phyloP scores from a whole-genome alignment of 1,140 invertebrate species.

The Saccostrea cuccullata region DNA sequence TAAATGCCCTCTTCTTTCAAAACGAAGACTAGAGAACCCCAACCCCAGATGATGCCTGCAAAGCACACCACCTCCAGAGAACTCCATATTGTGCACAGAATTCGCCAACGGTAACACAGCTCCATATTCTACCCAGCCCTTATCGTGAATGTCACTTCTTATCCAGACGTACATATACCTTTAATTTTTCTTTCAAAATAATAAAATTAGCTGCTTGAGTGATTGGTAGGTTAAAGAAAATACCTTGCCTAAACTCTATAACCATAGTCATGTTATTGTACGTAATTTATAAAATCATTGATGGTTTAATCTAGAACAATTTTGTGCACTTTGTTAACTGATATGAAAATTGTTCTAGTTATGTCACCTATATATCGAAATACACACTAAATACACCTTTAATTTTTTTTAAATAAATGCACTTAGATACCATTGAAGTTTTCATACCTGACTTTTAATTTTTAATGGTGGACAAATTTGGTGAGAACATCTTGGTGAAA shows the following conservation, averaged over 20 bases:
- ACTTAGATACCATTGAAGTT: too few species aligned
- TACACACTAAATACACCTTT: too few species aligned
- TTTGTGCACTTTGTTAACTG: too few species aligned
- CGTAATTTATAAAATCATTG: background rate
- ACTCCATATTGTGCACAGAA: constrained; percentile 59
- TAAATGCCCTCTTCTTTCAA: constrained; percentile 66
- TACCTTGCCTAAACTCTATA: background rate
- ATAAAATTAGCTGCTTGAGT: background rate
- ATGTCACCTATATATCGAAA: too few species aligned
- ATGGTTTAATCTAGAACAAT: background rate
- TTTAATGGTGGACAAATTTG: too few species aligned
- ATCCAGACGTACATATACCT: too few species aligned
- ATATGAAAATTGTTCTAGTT: too few species aligned
- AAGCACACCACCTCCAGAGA: constrained; percentile 63
- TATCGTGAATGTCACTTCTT: too few species aligned
- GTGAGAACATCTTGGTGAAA: too few species aligned
- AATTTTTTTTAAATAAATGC: too few species aligned
- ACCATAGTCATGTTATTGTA: background rate
- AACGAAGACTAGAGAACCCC: constrained; percentile 67
- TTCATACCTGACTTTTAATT: too few species aligned
- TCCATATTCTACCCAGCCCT: constrained; percentile 21
- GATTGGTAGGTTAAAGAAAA: background rate
- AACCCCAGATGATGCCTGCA: constrained; percentile 66
- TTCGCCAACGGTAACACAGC: constrained; percentile 53
- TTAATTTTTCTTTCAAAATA: too few species aligned